Base-by-base conservation (phyloP, 2,113 vertebrate genomes). In the Castor canadensis region DNA sequence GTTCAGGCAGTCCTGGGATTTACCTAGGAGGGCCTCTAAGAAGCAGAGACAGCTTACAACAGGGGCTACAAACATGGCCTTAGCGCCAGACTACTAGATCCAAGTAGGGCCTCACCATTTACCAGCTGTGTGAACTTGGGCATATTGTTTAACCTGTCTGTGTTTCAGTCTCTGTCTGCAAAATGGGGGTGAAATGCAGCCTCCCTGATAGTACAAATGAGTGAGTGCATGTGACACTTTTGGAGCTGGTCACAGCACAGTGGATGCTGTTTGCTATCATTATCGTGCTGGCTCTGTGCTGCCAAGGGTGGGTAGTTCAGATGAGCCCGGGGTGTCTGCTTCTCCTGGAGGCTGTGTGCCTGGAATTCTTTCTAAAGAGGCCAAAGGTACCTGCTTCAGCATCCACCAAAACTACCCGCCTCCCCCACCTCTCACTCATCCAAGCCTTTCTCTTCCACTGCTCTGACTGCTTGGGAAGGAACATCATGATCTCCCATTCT, bases 151-250 rank as follows among this genome's bases (percentile, higher is more conserved):
- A 43, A n/a, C 43, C 75, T 87, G 52, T 81, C 88, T 94, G 73
- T 69, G 87, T 32, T 35, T 56, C 64, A 35, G n/a, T n/a, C n/a
- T n/a, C 72, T 5, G 20, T 24, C 49, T 64, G 58, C 35, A 79
- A 67, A 80, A 72, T 3, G 4, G 40, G 26, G 54, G 13, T 28
- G 47, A 20, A 11, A 6, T 0, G 26, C 38, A n/a, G 40, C 28
- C 43, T 38, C 9, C 2, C 9, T 22, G 52, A 5, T 0, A 43
- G 45, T 43, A 11, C 9, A 28, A 35, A 58, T 1, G 20, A 62
- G 52, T 3, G 2, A 4, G 40, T 11, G 7, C 3, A 0, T 0
- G 6, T 15, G 58, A 56, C 20, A 43, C 40, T 13, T 24, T 52
- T 1, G 72, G 47, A 93, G 32, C 71, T 26, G 45, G 75, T 10